A percentile compares a stretch with the other conserved stretches of the same genome.
These are phyloP conservation scores for Priapulus caudatus DNA, from an alignment of 2,888 invertebrate genomes.

Conservation along the genomic window DNA sequence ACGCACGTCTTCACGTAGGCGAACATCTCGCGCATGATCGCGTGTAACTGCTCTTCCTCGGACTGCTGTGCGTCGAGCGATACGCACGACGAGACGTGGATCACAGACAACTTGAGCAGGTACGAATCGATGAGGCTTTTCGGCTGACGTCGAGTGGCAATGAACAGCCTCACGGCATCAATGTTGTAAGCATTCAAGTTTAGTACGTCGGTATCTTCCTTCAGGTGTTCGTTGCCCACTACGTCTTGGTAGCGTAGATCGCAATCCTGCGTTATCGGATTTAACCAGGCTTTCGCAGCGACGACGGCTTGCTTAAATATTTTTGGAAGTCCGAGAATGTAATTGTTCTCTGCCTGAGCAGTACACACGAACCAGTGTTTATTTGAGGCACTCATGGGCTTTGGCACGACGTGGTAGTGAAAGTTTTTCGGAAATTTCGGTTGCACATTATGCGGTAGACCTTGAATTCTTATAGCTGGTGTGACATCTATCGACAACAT, in stretches of 20 bases:
- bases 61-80: no score
- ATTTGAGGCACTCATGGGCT: neutral
- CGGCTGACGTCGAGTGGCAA: neutral
- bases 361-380: no score
- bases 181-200: neutral
- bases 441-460: neutral
- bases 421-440: neutral
- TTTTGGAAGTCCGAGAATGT: neutral
- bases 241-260: constrained; percentile 71
- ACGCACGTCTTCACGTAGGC: no score
- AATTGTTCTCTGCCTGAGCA: no score
- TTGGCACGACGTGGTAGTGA: neutral
- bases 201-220: no score
- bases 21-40: no score
- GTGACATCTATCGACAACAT: neutral
- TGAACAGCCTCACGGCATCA: neutral
- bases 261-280: no score
- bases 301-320: neutral
- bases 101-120: neutral
- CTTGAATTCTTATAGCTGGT: neutral
- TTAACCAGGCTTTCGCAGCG: neutral
- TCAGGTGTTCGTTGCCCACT: constrained; percentile 74
- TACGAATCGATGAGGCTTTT: neutral
- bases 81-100: no score
- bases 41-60: no score